These are phyloP conservation scores for Melitaea athalia DNA, from an alignment of 2,888 invertebrate species.

Conservation along the genomic window DNA sequence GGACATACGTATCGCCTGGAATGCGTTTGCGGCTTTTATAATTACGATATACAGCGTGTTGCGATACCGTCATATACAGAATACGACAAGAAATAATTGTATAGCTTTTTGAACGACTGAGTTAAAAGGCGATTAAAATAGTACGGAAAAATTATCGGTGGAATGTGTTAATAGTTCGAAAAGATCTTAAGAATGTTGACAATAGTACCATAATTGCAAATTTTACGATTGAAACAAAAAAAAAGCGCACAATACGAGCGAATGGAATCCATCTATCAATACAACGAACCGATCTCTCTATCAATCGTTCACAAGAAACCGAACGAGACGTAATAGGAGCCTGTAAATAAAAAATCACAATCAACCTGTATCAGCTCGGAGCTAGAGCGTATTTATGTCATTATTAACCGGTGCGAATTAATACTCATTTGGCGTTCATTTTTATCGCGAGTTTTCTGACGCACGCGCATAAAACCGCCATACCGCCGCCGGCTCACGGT, in stretches of 20 bases:
- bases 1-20: constrained; percentile 65
- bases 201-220: constrained; percentile 15
- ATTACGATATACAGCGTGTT: constrained; percentile 59
- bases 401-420: constrained; percentile 81
- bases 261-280: constrained; percentile 28
- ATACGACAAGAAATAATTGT: neutral
- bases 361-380: constrained; percentile 53
- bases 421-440: constrained; percentile 79
- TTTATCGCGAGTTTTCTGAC: constrained; percentile 69
- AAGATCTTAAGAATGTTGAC: neutral
- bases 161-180: neutral
- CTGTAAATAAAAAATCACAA: constrained; percentile 33
- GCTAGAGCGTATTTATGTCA: constrained; percentile 80
- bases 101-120: neutral
- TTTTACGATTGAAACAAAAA: constrained; percentile 19
- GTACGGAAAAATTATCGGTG: neutral
- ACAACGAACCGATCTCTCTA: constrained; percentile 26
- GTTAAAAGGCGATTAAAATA: neutral
- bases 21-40: constrained; percentile 63
- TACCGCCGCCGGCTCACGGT: constrained; percentile 50
- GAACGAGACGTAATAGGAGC: constrained; percentile 15
- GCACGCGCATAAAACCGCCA: constrained; percentile 60
- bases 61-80: neutral
- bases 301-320: constrained; percentile 21
- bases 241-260: constrained; percentile 12